Base-by-base conservation (phyloP, 2,888 invertebrate genomes). In the Phengaris alcon region DNA sequence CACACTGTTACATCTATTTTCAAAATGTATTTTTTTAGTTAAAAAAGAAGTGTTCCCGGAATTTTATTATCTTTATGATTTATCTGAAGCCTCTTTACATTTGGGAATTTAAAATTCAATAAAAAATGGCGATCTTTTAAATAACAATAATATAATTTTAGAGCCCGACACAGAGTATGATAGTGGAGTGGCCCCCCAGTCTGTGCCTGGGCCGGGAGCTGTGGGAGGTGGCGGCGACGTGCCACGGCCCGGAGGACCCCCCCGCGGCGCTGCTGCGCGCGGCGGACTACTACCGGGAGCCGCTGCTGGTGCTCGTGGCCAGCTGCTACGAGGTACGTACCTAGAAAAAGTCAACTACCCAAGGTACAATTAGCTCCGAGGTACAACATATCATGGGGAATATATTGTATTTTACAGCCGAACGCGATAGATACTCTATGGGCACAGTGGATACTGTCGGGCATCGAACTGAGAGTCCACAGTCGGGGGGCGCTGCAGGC, bases 241-340 rank as follows among this genome's bases (percentile, higher is more conserved):
- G 95, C 80, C 96, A 96, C 82, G 95, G 95, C 59, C 96, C 95
- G 73, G 95, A 95, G 78, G 96, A 96, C 87, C 96, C 96, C 13
- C 95, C 95, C 0, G 95, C 94, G 12, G 95, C 95, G 10, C 84
- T 96, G 51, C 83, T 96, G 15, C 93, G 94, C 13, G 95, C 95
- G 6, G 94, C 95, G 0, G 92, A 93, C 55, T 80, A 89, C 59
- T 94, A 94, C 77, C 89, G 93, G 51, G 95, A 95, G 79, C 96
- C 96, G 0, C 83, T 96, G 75, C 88, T 96, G 9, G 95, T 95
- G 12, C 93, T 96, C 77, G 90, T 96, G 68, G 96, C 96, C 13
- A 95, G 95, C 77, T 95, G 95, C 83, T 96, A 96, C 83, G 96
- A 96, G 94, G 96, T 95, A 10, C 22, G 59, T 59, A 22, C 22